These are phyloP conservation scores for Enteromius argenteus DNA, from an alignment of 2,797 vertebrate genomes.

Conservation along the genomic window DNA sequence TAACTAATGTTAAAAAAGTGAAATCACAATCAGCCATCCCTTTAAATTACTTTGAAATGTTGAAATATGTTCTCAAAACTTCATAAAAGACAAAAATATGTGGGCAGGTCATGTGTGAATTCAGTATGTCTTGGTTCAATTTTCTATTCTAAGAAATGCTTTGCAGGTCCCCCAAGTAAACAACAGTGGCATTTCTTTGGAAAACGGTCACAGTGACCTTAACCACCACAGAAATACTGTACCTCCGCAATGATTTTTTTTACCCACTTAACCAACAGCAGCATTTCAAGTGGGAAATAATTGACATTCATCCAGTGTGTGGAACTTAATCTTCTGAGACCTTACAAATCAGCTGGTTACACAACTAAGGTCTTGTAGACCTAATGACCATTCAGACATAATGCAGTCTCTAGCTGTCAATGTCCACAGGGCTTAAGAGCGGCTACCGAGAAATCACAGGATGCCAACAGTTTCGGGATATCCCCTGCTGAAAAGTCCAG, in stretches of 20 bases:
- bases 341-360: conserved; percentile 37
- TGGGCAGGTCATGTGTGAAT: background rate
- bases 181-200: background rate
- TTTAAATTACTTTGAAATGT: background rate
- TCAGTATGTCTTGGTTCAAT: background rate
- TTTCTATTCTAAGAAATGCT: background rate
- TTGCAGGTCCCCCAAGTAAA: no score
- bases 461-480: background rate
- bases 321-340: conserved; percentile 50
- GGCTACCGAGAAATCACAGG: background rate
- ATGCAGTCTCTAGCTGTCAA: conserved; percentile 35
- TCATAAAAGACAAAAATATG: background rate
- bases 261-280: conserved; percentile 42
- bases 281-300: conserved; percentile 39
- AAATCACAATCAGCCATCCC: no score
- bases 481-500: background rate
- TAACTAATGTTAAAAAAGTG: no score
- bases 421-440: background rate
- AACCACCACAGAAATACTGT: background rate
- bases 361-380: conserved; percentile 42
- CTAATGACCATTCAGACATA: conserved; percentile 48
- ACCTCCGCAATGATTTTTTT: conserved; percentile 38
- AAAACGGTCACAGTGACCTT: background rate
- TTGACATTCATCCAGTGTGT: conserved; percentile 51
- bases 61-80: background rate